Evolutionary conservation across 2,797 vertebrate genomes (phyloP), one percentile per base, ranked within the genome.

Genomic region (Argya squamiceps): DNA sequence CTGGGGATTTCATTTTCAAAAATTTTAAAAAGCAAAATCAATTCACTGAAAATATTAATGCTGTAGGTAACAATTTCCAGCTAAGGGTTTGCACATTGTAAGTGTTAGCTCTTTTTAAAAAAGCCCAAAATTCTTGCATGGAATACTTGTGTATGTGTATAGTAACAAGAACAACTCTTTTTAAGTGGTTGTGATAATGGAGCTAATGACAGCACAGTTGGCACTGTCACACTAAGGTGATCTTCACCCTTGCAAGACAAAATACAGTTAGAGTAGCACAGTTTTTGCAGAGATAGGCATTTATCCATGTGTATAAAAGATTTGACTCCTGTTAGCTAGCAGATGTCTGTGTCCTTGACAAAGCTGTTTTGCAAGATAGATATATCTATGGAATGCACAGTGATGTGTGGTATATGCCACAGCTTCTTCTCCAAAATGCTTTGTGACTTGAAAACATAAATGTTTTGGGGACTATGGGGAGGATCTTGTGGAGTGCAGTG

Each of bases 321-420:
- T 89, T 26, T 94, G 32, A 87, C 59, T 64, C 22, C 36, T 76
- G 12, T 95, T 96, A 94, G 71, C 56, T 52, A 90, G 88, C 84
- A 94, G 89, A 82, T 92, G 74, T 56, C 71, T 22, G 11, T 92
- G 89, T 59, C 89, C 83, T 97, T 97, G 91, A 77, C 74, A 92
- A 92, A 95, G 53, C 59, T 87, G 62, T 43, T 83, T 93, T 93
- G 37, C 58, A 58, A 53, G 36, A 37, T 18, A 74, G 56, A 34
- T 56, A 3, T 4, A 6, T 26, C 41, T 59, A 1, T 14, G 23
- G 59, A 60, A 55, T 71, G 27, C 23, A 34, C 59, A 68, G 46
- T 27, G 12, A 32, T 70, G 4, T 23, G 22, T 73, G 34, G 27
- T 63, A 3, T 41, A 32, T 58, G 43, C 34, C 3, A 9, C 3